Percentiles rank a stretch among this genome's conserved stretches.
These are phyloP conservation scores for Neomonachus schauinslandi DNA, from an alignment of 2,113 vertebrate species.

Conservation along the genomic window DNA sequence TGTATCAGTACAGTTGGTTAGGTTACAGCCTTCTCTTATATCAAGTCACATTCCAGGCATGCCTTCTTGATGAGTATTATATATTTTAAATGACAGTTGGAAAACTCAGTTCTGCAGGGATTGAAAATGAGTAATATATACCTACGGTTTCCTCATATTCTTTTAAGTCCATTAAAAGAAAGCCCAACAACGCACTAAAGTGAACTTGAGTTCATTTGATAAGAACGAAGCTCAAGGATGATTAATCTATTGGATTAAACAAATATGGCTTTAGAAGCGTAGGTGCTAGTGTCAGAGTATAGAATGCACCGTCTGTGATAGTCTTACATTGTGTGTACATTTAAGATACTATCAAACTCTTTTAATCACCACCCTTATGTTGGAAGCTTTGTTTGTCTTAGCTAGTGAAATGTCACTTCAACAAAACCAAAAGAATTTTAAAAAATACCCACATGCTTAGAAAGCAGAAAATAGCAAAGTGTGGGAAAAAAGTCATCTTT, in stretches of 20 bases:
- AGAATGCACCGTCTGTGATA: not conserved
- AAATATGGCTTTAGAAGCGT: not conserved
- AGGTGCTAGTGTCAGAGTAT: not conserved
- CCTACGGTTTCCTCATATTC: slow-evolving; percentile 34
- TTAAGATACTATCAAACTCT: slow-evolving; percentile 64
- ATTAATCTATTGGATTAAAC: slow-evolving; percentile 52
- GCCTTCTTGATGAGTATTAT: not conserved
- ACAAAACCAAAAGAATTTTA: slow-evolving; percentile 79
- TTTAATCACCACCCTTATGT: slow-evolving; percentile 77
- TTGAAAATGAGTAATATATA: slow-evolving; percentile 37
- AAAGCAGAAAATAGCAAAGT: slow-evolving; percentile 83
- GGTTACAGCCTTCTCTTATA: not conserved
- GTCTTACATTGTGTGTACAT: slow-evolving; percentile 59
- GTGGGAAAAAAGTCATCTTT: slow-evolving; percentile 80
- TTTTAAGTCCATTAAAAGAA: slow-evolving; percentile 17
- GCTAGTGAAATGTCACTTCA: slow-evolving; percentile 81
- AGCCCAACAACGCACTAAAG: slow-evolving; percentile 35
- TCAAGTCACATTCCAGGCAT: not conserved
- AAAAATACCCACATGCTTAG: slow-evolving; percentile 79
- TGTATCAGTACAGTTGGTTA: not conserved
- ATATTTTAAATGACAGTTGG: slow-evolving; percentile 48
- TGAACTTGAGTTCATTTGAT: slow-evolving; percentile 58
- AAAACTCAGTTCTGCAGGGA: slow-evolving; percentile 28
- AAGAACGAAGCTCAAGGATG: slow-evolving; percentile 47
- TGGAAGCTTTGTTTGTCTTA: slow-evolving; percentile 80